These are phyloP conservation scores for Vidua macroura DNA, from an alignment of 2,113 vertebrate genomes.

Conservation along the genomic window DNA sequence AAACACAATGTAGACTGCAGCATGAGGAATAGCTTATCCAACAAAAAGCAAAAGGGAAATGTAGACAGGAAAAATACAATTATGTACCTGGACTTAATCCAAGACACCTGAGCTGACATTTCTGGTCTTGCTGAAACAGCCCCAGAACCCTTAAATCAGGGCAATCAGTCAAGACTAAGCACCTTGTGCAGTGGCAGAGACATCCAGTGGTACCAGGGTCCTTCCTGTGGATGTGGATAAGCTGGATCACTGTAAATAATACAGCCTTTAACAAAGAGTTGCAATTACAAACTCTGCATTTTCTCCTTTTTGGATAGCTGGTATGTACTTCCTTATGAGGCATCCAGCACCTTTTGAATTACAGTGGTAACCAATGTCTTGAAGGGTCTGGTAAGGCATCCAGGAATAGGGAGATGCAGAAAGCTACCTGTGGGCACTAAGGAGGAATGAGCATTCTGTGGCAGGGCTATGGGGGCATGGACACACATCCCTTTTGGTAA, in stretches of 20 bases:
- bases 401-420: not conserved
- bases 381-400: not conserved
- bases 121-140: not conserved
- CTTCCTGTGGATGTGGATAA: not conserved
- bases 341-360: not conserved
- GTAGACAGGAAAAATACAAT: conserved; percentile 13
- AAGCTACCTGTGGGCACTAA: not conserved
- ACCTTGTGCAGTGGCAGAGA: not conserved
- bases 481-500: not conserved
- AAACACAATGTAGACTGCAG: not conserved
- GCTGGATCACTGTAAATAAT: not conserved
- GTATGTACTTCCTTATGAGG: not conserved
- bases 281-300: not conserved
- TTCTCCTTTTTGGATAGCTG: not conserved
- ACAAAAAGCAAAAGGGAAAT: conserved; percentile 26
- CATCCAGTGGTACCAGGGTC: not conserved
- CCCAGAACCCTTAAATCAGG: not conserved
- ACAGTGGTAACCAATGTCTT: accelerated
- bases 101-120: conserved; percentile 11
- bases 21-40: conserved; percentile 11
- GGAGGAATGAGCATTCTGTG: not conserved
- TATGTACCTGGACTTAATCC: not conserved
- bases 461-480: not conserved
- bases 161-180: not conserved
- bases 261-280: not conserved